phyloP scores from a whole-genome alignment of 2,797 vertebrate genomes.

The Chaenodraco wilsoni region DNA sequence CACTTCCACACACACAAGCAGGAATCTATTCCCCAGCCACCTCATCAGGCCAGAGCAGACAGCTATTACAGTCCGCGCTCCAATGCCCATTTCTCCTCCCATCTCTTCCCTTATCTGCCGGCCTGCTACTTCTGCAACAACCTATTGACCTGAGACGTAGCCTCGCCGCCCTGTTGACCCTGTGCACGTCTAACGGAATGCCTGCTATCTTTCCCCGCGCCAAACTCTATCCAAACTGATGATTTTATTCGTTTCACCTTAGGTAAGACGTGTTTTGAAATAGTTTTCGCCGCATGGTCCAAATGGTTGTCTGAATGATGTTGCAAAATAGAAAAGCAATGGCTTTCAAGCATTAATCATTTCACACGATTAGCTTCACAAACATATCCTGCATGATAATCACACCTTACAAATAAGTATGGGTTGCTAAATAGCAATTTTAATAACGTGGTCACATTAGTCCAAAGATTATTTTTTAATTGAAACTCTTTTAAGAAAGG shows the following conservation, averaged over 20 bases:
- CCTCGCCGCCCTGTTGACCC: constrained; percentile 49
- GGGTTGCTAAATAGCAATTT: constrained; percentile 16
- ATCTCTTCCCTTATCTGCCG: constrained; percentile 60
- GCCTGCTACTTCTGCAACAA: constrained; percentile 56
- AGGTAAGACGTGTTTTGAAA: constrained; percentile 37
- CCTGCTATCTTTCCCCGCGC: constrained; percentile 29
- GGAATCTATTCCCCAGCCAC: constrained; percentile 65
- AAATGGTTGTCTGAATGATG: constrained; percentile 39
- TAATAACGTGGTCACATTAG: constrained; percentile 25
- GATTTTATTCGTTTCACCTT: constrained; percentile 47
- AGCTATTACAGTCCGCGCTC: constrained; percentile 67
- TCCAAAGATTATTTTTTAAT: constrained; percentile 40
- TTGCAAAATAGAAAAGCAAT: constrained; percentile 22
- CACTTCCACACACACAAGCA: constrained; percentile 14
- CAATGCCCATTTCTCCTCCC: constrained; percentile 56
- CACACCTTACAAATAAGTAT: not conserved
- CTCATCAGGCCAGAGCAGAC: constrained; percentile 75
- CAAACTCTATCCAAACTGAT: constrained; percentile 38
- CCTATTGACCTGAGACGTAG: constrained; percentile 67
- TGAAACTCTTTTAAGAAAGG: constrained; percentile 33
- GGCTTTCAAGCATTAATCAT: constrained; percentile 7
- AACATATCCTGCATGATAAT: not conserved
- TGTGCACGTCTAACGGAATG: constrained; percentile 34
- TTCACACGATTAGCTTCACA: not conserved
- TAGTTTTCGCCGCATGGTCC: constrained; percentile 27